Conservation (phyloP, 1,140 invertebrate genomes). For the Drosophila sechellia region DNA sequence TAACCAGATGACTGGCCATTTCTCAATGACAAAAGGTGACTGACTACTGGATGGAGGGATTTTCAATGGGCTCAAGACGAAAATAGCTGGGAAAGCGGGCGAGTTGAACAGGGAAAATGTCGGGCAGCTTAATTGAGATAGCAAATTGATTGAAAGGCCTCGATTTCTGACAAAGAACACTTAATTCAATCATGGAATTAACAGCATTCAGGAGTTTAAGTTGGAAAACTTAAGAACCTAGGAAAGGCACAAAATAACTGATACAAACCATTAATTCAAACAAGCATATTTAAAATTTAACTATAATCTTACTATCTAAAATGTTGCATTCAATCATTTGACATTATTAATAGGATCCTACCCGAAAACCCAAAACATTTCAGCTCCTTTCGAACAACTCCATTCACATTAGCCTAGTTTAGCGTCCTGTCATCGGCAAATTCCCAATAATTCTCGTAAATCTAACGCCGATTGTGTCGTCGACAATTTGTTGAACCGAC, state of each 20-base stretch:
- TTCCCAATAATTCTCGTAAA: slow-evolving; percentile 46
- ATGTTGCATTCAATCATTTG: neutral
- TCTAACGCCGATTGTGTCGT: slow-evolving; percentile 24
- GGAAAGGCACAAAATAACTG: too few relatives aligned
- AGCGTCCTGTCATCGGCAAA: slow-evolving; percentile 40
- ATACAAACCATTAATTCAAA: too few relatives aligned
- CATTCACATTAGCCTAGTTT: slow-evolving; percentile 49
- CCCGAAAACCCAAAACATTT: slow-evolving; percentile 19
- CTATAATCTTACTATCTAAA: neutral
- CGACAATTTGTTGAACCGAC: slow-evolving; percentile 46
- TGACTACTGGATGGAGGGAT: neutral
- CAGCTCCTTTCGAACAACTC: slow-evolving; percentile 21
- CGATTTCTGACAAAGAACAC: slow-evolving; percentile 2
- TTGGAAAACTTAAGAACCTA: too few relatives aligned
- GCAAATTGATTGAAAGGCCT: slow-evolving; percentile 24
- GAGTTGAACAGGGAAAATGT: slow-evolving; percentile 4
- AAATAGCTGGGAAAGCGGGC: slow-evolving; percentile 13
- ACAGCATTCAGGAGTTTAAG: neutral
- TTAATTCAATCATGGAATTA: neutral
- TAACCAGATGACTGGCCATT: slow-evolving; percentile 45
- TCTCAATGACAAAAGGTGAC: slow-evolving; percentile 44
- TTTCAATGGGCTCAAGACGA: slow-evolving; percentile 13
- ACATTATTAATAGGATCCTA: neutral
- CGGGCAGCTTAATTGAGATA: neutral
- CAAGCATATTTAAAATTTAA: neutral